Evolutionary conservation across 1,140 invertebrate species (phyloP), one percentile per base, ranked within the genome.

Genomic region (Anadara kagoshimensis): DNA sequence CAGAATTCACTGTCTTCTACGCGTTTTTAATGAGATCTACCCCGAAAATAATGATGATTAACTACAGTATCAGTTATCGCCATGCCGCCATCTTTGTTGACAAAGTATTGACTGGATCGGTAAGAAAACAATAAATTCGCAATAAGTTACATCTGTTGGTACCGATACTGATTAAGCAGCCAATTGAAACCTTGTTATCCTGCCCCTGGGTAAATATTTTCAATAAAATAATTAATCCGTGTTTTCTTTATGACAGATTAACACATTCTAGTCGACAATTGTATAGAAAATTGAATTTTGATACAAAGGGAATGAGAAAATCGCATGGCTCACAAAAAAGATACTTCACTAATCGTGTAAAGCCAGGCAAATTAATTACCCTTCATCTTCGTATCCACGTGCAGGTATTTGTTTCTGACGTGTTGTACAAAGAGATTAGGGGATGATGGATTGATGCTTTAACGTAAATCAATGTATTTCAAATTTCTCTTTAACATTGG

Each of bases 391-490:
- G 24, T 29, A 61, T 69, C 67, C 67, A 69, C 67, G 67, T 69
- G 67, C 57, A 64, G 61, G 57, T 69, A 69, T 69, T 69, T 69
- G 67, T 69, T 53, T 61, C 29, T 69, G 67, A 69, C 67, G 57
- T 61, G 67, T 62, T 69, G 51, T 69, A 69, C 67, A 69, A 69
- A 69, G 67, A 69, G 67, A 69, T 69, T 69, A 69, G 62, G 41
- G 47, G 20, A 61, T 69, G 67, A 69, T 69, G 57, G 67, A 69
- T 69, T 29, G 49, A 51, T 57, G 24, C 53, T 58, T 51, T 59
- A 58, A 61, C 58, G 29, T 61, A 61, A 69, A 69, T 69, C 67
- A 62, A 69, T 69, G 67, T 53, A 62, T 69, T 69, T 43, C 43
- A 69, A 43, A 53, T 69, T 65, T 61, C 53, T 69, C 58, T 69